Conservation (phyloP, 2,797 vertebrate species). For the Chiroxiphia lanceolata region DNA sequence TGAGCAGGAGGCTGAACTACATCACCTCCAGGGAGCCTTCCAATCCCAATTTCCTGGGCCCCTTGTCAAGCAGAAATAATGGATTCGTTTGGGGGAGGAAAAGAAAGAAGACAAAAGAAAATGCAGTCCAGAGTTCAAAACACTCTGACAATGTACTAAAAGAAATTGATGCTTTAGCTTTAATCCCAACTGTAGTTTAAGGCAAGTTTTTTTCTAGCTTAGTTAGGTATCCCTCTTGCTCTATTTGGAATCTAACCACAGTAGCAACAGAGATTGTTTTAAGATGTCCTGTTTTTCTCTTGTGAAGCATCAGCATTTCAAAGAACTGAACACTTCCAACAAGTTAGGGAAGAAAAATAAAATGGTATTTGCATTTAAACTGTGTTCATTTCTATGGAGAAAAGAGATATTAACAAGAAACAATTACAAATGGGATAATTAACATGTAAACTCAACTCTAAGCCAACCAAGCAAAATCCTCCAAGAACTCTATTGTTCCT, state of each 20-base stretch:
- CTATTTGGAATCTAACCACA: neutral
- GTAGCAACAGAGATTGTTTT: neutral
- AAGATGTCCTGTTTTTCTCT: neutral
- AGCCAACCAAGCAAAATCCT: neutral
- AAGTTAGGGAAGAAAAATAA: neutral
- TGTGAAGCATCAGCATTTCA: neutral
- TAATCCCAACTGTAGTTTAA: constrained; percentile 19
- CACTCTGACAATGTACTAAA: neutral
- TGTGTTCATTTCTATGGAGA: neutral
- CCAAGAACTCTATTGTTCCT: neutral
- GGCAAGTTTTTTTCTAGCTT: constrained; percentile 34
- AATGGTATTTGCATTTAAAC: neutral
- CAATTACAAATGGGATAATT: neutral
- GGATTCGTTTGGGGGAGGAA: fast-evolving
- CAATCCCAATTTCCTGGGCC: neutral
- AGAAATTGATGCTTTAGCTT: neutral
- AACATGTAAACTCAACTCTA: neutral
- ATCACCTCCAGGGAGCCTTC: neutral
- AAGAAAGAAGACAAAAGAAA: neutral
- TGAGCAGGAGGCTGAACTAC: neutral
- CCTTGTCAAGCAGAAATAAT: neutral
- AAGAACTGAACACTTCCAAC: neutral
- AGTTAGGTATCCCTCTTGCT: neutral
- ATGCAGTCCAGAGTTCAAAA: neutral
- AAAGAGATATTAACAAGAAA: neutral